Evolutionary conservation across 35 echinoderm and acorn worm species (phyloP), one percentile per base, ranked within the genome.

Genomic region (Stichopus chloronotus): DNA sequence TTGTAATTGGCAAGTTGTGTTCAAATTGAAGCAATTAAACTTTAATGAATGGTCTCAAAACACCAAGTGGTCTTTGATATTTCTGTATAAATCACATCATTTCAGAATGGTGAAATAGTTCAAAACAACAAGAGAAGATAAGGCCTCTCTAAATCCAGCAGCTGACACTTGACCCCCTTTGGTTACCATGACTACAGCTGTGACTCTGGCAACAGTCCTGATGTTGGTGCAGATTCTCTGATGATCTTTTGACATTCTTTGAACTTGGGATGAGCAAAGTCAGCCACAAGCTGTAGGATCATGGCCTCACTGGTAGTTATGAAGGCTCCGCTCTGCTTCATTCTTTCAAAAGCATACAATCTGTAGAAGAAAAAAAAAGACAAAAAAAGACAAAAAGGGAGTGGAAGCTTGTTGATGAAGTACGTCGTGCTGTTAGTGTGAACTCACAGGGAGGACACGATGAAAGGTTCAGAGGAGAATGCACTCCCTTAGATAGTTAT

Each of bases 221-320:
- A 93, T 57, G 95, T 94, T 8, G 97, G 97, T 57, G 97, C 97
- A 11, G 97, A 95, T 6, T 88, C 93, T 30, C 30, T 78, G 57
- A 99, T 99, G 86, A 99, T 60, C 87, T 99, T 99, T 92, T 99
- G 97, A 25, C 89, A 85, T 78, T 99, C 97, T 78, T 93, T 96
- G 76, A 99, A 99, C 22, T 95, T 92, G n/a, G 97, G 97, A 87
- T 99, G 95, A 65, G 90, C 78, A 52, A 92, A 59, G 65, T 96
- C 97, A 53, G 71, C 61, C 4, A 96, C 68, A 14, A 99, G 91
- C 12, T 95, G 93, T 0, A 99, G 92, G 5, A 99, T 63, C 92
- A 99, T 95, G 0, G 91, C 87, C 72, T 99, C 97, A 89, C 97
- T 99, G 87, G 97, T 99, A 1, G 97, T 99, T 20, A 99, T 99